These are phyloP conservation scores for Sinocyclocheilus grahami DNA, from an alignment of 2,113 vertebrate genomes.

Conservation along the genomic window DNA sequence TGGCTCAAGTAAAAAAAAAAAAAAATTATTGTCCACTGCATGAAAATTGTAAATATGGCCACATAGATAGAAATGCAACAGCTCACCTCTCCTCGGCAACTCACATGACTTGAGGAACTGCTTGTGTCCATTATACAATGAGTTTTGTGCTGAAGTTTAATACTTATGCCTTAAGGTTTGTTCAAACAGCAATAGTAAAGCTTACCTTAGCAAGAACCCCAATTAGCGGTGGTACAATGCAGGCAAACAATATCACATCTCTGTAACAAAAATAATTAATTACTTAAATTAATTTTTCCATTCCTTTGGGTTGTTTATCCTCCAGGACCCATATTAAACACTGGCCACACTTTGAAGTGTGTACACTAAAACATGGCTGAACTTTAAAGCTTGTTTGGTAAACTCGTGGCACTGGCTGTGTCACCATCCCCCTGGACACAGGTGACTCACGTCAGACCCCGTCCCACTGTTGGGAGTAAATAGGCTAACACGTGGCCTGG, in stretches of 20 bases:
- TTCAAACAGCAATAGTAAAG: not conserved
- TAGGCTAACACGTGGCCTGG: constrained; percentile 34
- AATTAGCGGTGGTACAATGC: not conserved
- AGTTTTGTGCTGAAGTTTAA: not conserved
- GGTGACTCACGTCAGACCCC: constrained; percentile 27
- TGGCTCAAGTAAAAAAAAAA: not conserved
- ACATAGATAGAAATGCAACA: not conserved
- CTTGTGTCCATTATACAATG: not conserved
- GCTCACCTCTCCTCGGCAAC: not conserved
- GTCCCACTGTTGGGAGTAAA: constrained; percentile 58
- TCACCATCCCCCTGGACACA: constrained; percentile 50
- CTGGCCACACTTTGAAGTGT: constrained; percentile 45
- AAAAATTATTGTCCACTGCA: not conserved
- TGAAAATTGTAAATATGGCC: not conserved
- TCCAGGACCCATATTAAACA: constrained; percentile 49
- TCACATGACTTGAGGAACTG: not conserved
- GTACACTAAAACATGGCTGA: constrained; percentile 61
- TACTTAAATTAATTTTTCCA: not conserved
- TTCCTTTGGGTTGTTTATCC: constrained; percentile 9
- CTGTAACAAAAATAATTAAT: not conserved
- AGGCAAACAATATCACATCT: not conserved
- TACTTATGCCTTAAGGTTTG: not conserved
- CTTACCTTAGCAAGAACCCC: not conserved
- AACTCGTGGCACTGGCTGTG: constrained; percentile 49
- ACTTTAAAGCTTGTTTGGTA: constrained; percentile 58